Base-by-base conservation (phyloP, 30 jellyfish, hydroid and myxozoan species). In the Mastigias papua region DNA sequence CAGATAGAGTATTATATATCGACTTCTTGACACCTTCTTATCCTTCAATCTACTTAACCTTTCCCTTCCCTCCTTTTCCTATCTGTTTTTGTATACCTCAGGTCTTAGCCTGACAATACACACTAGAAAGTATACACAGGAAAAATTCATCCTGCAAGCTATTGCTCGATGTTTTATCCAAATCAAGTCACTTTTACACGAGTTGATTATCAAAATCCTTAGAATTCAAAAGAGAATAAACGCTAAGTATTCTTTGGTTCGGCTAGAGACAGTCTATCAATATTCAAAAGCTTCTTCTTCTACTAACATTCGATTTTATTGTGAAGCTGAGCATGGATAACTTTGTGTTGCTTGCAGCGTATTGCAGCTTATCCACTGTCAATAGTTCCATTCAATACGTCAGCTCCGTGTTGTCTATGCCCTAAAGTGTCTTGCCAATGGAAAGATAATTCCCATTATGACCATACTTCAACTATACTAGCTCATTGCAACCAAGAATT, bases 401-500 rank as follows among this genome's bases (percentile, higher is more conserved):
- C 35, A 11, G 9, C 23, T 34, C 13, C 35, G 23, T 63, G 35
- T 7, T 63, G 42, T 63, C 74, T 63, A 23, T 63, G 35, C 42
- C 13, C 23, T 26, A 11, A n/a, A 27, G 9, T 63, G 74, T n/a
- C 23, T 10, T 63, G 35, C 42, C 74, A 63, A 3, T 28, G 19
- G 42, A 11, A 23, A n/a, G 46, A 11, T 23, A 63, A 63, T 63
- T 63, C 74, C 42, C 26, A 8, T 58, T 58, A 11, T 63, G 74
- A 63, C 35, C 17, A 27, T 6, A 19, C 37, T 11, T 11, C 1
- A 42, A 34, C 62, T 33, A 72, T 25, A 37, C 34, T 37, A 72
- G 37, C 23, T 72, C 35, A 21, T 33, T 72, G 83, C 32, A 35
- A 72, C 46, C 34, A 33, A 1, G 61, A 69, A 33, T 69, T 61